Conservation (phyloP, 2,888 invertebrate genomes). For the Sinhomidia bicolor region DNA sequence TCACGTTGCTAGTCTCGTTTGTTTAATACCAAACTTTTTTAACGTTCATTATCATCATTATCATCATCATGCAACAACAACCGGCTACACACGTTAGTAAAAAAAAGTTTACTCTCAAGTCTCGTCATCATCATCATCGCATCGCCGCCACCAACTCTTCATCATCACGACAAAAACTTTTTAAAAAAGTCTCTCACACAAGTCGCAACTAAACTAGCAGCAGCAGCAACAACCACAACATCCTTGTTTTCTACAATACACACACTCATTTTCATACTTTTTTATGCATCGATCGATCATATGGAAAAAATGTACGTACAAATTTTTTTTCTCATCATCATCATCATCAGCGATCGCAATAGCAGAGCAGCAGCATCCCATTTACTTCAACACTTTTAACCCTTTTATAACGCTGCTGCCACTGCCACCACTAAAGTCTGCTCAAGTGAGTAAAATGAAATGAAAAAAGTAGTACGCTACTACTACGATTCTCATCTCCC, state of each 20-base stretch:
- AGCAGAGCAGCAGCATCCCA: no score
- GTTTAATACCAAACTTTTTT: not conserved
- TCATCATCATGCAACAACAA: not conserved
- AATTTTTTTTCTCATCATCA: not conserved
- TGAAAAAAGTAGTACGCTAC: slow-evolving; percentile 15
- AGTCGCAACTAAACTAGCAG: not conserved
- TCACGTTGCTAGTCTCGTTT: not conserved
- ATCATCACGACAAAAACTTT: not conserved
- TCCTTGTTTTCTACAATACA: not conserved
- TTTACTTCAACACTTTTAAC: not conserved
- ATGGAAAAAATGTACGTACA: slow-evolving; percentile 18
- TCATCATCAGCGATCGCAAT: not conserved
- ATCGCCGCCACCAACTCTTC: no score
- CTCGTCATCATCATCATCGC: not conserved
- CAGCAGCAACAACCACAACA: not conserved
- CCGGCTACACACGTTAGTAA: not conserved
- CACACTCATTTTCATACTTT: not conserved
- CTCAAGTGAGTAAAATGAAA: no score
- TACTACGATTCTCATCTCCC: not conserved
- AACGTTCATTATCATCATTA: not conserved
- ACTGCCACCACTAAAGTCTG: no score
- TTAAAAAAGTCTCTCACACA: not conserved
- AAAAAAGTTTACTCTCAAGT: not conserved
- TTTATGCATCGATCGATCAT: slow-evolving; percentile 11
- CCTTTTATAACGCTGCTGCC: no score